phyloP scores from a whole-genome alignment of 2,113 vertebrate genomes.

The Perca flavescens region DNA sequence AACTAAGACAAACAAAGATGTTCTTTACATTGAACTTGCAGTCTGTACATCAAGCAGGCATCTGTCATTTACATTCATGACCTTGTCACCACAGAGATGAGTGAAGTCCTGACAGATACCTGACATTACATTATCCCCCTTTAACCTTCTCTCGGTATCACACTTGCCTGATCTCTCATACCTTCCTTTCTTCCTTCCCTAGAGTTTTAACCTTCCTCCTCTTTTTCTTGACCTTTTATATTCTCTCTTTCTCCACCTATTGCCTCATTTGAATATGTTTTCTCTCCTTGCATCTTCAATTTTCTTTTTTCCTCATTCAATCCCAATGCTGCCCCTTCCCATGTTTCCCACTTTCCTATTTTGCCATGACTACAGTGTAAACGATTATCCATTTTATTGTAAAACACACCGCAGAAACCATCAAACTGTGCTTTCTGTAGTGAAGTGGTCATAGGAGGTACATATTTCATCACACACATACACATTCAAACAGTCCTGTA shows the following conservation, averaged over 20 bases:
- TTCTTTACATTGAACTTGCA: slow-evolving; percentile 62
- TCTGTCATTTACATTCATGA: slow-evolving; percentile 79
- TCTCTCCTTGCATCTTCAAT: slow-evolving; percentile 31
- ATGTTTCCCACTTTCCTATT: neutral
- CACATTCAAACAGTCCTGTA: neutral
- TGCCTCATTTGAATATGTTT: slow-evolving; percentile 54
- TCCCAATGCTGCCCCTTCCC: neutral
- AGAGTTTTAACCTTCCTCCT: slow-evolving; percentile 70
- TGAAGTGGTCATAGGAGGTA: neutral
- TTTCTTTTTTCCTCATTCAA: neutral
- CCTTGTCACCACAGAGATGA: slow-evolving; percentile 77
- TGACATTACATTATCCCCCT: slow-evolving; percentile 79
- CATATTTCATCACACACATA: neutral
- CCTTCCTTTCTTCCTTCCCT: slow-evolving; percentile 42
- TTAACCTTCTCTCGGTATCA: slow-evolving; percentile 72
- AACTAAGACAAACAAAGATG: slow-evolving; percentile 26
- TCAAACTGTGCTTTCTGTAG: neutral
- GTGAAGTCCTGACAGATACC: slow-evolving; percentile 79
- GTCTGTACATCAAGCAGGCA: slow-evolving; percentile 61
- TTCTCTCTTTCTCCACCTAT: slow-evolving; percentile 18
- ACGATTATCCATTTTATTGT: neutral
- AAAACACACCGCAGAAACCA: neutral
- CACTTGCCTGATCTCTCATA: slow-evolving; percentile 49
- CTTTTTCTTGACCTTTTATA: slow-evolving; percentile 60
- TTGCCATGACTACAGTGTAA: neutral